Evolutionary conservation across 2,113 vertebrate genomes (phyloP).

Genomic region (Protomyctophum bolini): DNA sequence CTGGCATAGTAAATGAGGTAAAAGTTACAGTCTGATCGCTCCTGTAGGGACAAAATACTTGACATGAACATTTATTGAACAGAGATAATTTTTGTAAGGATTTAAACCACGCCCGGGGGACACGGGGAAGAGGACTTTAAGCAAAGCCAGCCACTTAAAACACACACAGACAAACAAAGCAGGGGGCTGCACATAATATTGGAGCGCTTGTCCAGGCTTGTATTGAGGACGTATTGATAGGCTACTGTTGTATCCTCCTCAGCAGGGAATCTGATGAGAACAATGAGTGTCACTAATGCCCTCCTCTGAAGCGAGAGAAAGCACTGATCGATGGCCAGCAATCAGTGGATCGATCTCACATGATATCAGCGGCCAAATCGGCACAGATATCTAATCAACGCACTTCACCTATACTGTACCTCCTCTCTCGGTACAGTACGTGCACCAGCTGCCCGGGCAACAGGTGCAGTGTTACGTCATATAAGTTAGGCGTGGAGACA

Average conservation of each 20-base stretch:
- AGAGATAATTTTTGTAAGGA: too few relatives aligned
- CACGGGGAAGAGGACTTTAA: background rate
- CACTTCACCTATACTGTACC: slow-evolving; percentile 3
- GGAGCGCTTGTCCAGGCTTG: slow-evolving; percentile 14
- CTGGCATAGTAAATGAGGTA: too few relatives aligned
- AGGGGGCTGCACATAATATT: slow-evolving; percentile 3
- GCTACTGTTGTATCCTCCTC: slow-evolving; percentile 41
- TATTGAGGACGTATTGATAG: slow-evolving; percentile 64
- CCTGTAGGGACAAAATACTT: too few relatives aligned
- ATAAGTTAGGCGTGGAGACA: slow-evolving; percentile 22
- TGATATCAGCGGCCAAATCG: slow-evolving; percentile 62
- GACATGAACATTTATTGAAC: too few relatives aligned
- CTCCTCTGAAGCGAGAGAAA: slow-evolving; percentile 46
- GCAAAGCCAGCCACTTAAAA: background rate
- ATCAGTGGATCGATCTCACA: slow-evolving; percentile 64
- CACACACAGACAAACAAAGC: slow-evolving; percentile 5
- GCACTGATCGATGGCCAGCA: slow-evolving; percentile 62
- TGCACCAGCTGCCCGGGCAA: slow-evolving; percentile 39
- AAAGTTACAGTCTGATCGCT: too few relatives aligned
- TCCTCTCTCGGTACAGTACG: slow-evolving; percentile 23
- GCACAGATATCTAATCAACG: slow-evolving; percentile 59
- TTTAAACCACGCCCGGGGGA: too few relatives aligned
- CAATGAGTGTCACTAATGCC: slow-evolving; percentile 42
- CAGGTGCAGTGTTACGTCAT: slow-evolving; percentile 26
- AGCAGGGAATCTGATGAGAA: slow-evolving; percentile 54